phyloP scores from a whole-genome alignment of 2,797 vertebrate genomes.

The Centroberyx gerrardi region DNA sequence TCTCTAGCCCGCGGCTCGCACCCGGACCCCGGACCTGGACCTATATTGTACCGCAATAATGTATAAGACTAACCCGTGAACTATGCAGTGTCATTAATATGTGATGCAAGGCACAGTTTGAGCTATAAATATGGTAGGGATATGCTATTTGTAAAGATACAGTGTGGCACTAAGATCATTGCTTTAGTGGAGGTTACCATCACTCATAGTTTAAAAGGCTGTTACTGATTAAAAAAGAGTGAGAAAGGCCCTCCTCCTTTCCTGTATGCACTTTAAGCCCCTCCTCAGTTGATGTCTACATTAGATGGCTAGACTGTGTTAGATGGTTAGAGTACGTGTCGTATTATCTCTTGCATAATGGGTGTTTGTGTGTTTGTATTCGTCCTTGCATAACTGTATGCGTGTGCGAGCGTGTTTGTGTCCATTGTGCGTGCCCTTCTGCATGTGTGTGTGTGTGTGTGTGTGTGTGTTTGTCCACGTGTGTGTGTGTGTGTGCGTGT shows the following conservation, averaged over 20 bases:
- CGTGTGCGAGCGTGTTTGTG: conserved; percentile 21
- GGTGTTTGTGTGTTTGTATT: conserved; percentile 63
- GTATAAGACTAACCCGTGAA: conserved; percentile 90
- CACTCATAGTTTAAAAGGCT: conserved; percentile 60
- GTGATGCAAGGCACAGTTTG: conserved; percentile 86
- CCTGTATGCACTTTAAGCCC: conserved; percentile 86
- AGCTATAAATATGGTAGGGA: conserved; percentile 76
- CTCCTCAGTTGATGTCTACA: conserved; percentile 85
- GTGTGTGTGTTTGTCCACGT: conserved; percentile 26
- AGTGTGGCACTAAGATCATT: conserved; percentile 67
- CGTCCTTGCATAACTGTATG: conserved; percentile 43
- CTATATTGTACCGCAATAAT: conserved; percentile 94
- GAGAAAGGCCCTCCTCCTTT: conserved; percentile 73
- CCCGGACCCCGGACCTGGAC: conserved; percentile 50
- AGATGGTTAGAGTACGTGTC: conserved; percentile 86
- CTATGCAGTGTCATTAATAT: conserved; percentile 96
- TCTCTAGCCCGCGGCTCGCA: conserved; percentile 20
- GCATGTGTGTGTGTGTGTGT: conserved; percentile 22
- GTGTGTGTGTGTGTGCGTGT: conserved; percentile 13
- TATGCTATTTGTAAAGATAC: conserved; percentile 59
- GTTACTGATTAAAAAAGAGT: conserved; percentile 56
- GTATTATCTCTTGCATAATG: conserved; percentile 75
- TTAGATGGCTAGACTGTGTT: conserved; percentile 91
- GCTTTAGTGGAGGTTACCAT: conserved; percentile 68
- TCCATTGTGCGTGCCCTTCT: conserved; percentile 27